Base-by-base conservation (phyloP, 2,797 vertebrate species). In the Crocidura indochinensis region DNA sequence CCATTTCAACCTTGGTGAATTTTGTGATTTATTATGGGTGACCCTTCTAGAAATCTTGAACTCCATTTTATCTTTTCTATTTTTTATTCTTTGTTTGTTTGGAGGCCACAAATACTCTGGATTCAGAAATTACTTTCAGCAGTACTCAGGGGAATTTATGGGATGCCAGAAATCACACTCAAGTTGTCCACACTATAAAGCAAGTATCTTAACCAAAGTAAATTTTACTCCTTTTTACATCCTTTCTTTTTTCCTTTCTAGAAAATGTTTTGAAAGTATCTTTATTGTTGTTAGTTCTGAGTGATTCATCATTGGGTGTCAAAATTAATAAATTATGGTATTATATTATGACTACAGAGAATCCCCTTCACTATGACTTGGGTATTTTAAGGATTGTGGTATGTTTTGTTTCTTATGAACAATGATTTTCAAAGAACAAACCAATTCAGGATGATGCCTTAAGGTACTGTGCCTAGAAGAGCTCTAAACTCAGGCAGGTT, bases 281-380 rank as follows among this genome's bases (percentile, higher is more conserved):
- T 74, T 81, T 64, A 74, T 67, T 82, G 10, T 78, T 2, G 1
- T 74, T 71, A 12, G 0, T 31, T 65, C 60, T 68, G 12, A 20
- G 71, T 86, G 8, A 53, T 87, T 76, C 68, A 87, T 62, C 51
- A 80, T 10, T 89, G 11, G 44, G 3, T 69, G 26, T 87, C 77
- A 72, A 15, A 68, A 22, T 44, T 47, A 44, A 47, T 78, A 77
- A 84, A 62, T 8, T 60, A 12, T 78, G 8, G 4, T 17, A 22
- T 24, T n/a, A n/a, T n/a, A n/a, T n/a, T 69, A 8, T 87, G 8
- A 6, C 8, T 88, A 49, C 88, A 44, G 2, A 87, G 26, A 47
- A 8, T 67, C 3, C 84, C 12, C 6, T 89, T 80, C 9, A 38
- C 49, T 62, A 3, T 67, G 60, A 31, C 15, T 65, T 19, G 49